Conservation (phyloP, 2,888 invertebrate genomes). For the Lycaena phlaeas region DNA sequence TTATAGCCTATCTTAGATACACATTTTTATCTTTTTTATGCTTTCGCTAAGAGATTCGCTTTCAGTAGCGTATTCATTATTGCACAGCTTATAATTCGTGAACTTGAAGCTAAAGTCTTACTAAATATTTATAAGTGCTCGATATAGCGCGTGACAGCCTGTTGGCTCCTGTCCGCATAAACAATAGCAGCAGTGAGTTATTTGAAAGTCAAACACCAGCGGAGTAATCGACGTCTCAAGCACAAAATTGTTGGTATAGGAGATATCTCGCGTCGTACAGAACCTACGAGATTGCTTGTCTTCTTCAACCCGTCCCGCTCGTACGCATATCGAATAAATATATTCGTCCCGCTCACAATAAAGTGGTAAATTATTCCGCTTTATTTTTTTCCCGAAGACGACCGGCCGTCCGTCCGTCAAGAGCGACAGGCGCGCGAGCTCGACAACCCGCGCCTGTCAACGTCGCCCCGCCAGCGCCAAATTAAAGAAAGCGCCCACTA, state of each 20-base stretch:
- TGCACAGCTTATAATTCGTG: slow-evolving; percentile 34
- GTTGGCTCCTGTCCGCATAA: slow-evolving; percentile 38
- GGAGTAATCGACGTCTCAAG: slow-evolving; percentile 55
- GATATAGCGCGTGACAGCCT: slow-evolving; percentile 38
- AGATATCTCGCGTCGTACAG: slow-evolving; percentile 35
- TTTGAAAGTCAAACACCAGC: slow-evolving; percentile 53
- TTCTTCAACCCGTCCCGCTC: slow-evolving; percentile 31
- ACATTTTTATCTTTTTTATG: no score
- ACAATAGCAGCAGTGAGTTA: slow-evolving; percentile 41
- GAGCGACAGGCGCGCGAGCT: slow-evolving; percentile 39
- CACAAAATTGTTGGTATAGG: slow-evolving; percentile 39
- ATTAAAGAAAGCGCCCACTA: slow-evolving; percentile 43
- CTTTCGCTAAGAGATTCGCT: no score
- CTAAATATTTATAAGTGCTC: slow-evolving; percentile 51
- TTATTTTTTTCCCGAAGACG: slow-evolving; percentile 37
- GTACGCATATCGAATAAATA: slow-evolving; percentile 16
- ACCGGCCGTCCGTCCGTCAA: slow-evolving; percentile 43
- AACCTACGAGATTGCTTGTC: slow-evolving; percentile 32
- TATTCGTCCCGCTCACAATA: slow-evolving; percentile 27
- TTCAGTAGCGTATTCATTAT: no score
- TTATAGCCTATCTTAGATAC: no score
- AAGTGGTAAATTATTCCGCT: slow-evolving; percentile 33
- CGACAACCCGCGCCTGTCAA: slow-evolving; percentile 42
- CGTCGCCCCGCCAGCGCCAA: slow-evolving; percentile 41
- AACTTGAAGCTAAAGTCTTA: slow-evolving; percentile 43